Conservation (phyloP, 1,140 invertebrate genomes). For the Potamilus streckersoni region DNA sequence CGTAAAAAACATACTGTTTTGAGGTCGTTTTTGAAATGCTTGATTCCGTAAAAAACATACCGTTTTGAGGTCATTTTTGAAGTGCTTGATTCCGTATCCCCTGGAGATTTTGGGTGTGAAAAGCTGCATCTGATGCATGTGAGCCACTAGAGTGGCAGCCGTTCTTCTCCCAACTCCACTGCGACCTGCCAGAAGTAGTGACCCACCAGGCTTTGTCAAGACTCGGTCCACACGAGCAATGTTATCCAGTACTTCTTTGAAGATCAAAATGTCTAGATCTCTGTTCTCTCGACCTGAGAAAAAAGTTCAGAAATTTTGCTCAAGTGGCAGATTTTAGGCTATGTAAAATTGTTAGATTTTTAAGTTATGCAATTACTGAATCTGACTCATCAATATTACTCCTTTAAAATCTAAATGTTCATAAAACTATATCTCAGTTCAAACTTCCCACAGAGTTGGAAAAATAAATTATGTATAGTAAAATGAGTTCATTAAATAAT, state of each 20-base stretch:
- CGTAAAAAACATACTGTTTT: no score
- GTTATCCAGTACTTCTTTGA: slow-evolving; percentile 76
- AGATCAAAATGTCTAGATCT: slow-evolving; percentile 74
- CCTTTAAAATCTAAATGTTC: no score
- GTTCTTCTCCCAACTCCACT: slow-evolving; percentile 84
- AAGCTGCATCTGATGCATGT: slow-evolving; percentile 78
- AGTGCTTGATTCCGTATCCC: slow-evolving; percentile 74
- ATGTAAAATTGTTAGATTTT: no score
- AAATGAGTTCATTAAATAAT: no score
- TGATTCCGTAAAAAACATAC: slow-evolving; percentile 53
- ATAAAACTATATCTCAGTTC: no score
- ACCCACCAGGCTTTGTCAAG: slow-evolving; percentile 74
- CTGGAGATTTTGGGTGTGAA: slow-evolving; percentile 74
- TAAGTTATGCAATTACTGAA: no score
- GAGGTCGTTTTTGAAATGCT: no score
- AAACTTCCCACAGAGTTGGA: no score
- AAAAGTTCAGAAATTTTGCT: slow-evolving; percentile 9
- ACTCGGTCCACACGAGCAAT: slow-evolving; percentile 76
- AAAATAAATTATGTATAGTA: no score
- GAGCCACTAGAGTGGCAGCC: slow-evolving; percentile 79
- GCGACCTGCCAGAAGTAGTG: slow-evolving; percentile 80
- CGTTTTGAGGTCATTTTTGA: slow-evolving; percentile 76
- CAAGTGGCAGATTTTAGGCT: no score
- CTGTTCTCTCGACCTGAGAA: slow-evolving; percentile 72
- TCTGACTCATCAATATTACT: no score